Base-by-base conservation (phyloP, 2,113 vertebrate species). In the Misgurnus mizolepis region DNA sequence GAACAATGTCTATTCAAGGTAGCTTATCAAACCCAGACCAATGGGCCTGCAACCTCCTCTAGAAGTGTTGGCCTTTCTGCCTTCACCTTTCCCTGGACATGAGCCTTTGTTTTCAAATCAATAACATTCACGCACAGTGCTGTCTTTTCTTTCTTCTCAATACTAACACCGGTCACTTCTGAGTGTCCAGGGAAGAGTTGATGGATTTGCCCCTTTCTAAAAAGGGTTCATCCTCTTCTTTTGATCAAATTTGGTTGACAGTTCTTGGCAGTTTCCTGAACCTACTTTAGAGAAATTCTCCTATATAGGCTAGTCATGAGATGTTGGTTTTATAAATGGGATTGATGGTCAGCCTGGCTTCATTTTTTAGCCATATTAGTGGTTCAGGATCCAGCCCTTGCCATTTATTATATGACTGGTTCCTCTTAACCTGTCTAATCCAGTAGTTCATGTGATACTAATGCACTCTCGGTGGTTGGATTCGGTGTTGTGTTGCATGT, bases 1-100 rank as follows among this genome's bases (percentile, higher is more conserved):
- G 97, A 99, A 94, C 96, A 93, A 91, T 99, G 97, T 95, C 97
- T 99, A 91, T 95, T 96, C 92, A 97, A 99, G 98, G 98, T 99
- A 98, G 96, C 88, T 85, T 85, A 76, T 81, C 40, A 78, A 91
- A 81, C 85, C 87, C 73, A n/a, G 45, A 53, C 49, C 75, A 53
- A 76, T 17, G 50, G 78, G 72, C 66, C 80, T 80, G 76, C 14
- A 65, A 22, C 65, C 71, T 60, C 55, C 76, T 85, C 39, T 82
- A 76, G 80, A 80, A 78, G 14, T 60, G 77, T 41, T 79, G 78
- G 45, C 75, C 39, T 80, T 66, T 67, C 61, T 71, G 80, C 80
- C 82, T 66, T 84, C 78, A 80, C 81, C 91, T 88, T 75, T 85
- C 81, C 81, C 84, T 78, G 90, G 90, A 90, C 88, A 81, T 75